These are phyloP conservation scores for Coenonympha arcania DNA, from an alignment of 2,888 invertebrate species.

Conservation along the genomic window DNA sequence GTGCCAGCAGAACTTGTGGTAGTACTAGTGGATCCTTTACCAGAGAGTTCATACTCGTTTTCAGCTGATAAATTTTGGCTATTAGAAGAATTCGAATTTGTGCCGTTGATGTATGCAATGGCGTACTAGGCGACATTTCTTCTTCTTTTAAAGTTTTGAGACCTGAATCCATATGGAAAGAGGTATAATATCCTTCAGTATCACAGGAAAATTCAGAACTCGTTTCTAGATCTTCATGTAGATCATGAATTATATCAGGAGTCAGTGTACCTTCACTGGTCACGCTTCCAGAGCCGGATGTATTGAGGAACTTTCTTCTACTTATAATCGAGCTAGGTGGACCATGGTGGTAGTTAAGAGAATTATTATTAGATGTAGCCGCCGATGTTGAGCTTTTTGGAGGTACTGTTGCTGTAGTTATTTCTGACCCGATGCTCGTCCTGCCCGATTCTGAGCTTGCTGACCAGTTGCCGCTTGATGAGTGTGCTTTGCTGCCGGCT, in stretches of 20 bases:
- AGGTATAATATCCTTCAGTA: conserved; percentile 97
- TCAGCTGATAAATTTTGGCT: conserved; percentile 84
- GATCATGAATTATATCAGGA: conserved; percentile 85
- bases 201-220: conserved; percentile 96
- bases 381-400: conserved; percentile 81
- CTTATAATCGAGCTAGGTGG: conserved; percentile 82
- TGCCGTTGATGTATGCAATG: conserved; percentile 80
- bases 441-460: conserved; percentile 92
- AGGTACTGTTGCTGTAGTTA: conserved; percentile 79
- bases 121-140: conserved; percentile 76
- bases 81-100: conserved; percentile 80
- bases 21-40: conserved; percentile 92
- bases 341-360: conserved; percentile 77
- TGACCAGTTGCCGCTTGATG: conserved; percentile 95
- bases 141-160: conserved; percentile 87
- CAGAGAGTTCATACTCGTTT: conserved; percentile 92
- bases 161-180: conserved; percentile 97
- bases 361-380: conserved; percentile 80
- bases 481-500: no score
- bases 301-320: conserved; percentile 78
- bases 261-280: conserved; percentile 90
- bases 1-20: conserved; percentile 93
- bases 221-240: conserved; percentile 88
- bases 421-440: conserved; percentile 88
- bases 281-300: conserved; percentile 86